Base-by-base conservation (phyloP, 2,113 vertebrate species). In the Edolisoma coerulescens region DNA sequence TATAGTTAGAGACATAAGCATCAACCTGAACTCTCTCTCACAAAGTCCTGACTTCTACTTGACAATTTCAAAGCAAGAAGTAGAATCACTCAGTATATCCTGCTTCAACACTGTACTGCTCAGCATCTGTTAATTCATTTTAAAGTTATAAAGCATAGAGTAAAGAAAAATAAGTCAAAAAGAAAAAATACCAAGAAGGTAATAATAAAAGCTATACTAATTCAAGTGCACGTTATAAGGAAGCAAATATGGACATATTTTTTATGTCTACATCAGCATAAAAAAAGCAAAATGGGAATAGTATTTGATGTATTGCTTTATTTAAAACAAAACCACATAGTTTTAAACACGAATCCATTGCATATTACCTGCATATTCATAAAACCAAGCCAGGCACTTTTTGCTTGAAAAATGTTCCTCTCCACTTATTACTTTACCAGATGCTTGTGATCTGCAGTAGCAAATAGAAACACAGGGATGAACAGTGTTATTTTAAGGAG, bases 361-460 rank as follows among this genome's bases (percentile, higher is more conserved):
- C 24, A 80, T 87, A 97, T 96, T 98, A 99, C 98, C 99, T 97
- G 99, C 98, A 97, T 99, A 99, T 96, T 99, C 98, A 89, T 99
- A 98, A 98, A 99, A 99, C 99, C 99, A 99, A 90, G 99, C 98
- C 96, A 99, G 98, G 98, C 99, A 99, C 98, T 99, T 99, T 97
- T 99, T 99, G 97, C 98, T 99, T 97, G 99, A 99, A 98, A 99
- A 99, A 86, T 98, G 98, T 90, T 99, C 99, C 44, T 99, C 99
- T 82, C 97, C 95, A 86, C 96, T 98, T 96, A 99, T 98, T 44
- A 99, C 96, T 98, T 98, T 98, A 96, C 98, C 97, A 81, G 98
- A 97, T 50, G 98, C 97, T 97, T 99, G 99, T 94, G 99, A 98
- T 96, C 99, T 99, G 96, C 98, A 98, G 96, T 98, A 99, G 96